These are phyloP conservation scores for Troides oblongomaculatus DNA, from an alignment of 2,888 invertebrate genomes.

Conservation along the genomic window DNA sequence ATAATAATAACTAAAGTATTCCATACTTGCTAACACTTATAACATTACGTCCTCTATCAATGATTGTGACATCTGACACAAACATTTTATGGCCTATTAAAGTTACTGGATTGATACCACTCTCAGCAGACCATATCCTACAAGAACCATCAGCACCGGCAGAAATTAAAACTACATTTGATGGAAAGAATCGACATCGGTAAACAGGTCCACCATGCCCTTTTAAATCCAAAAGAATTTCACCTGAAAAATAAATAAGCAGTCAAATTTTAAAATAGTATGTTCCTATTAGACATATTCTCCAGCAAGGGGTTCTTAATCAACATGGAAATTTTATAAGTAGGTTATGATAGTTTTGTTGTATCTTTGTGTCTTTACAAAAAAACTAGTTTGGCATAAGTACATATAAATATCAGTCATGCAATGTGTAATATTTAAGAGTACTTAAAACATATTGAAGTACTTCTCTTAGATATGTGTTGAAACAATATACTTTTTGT, in stretches of 20 bases:
- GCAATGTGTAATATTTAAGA: no score
- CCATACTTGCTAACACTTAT: constrained; percentile 83
- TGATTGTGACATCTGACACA: constrained; percentile 80
- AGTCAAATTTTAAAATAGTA: constrained; percentile 29
- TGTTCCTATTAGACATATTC: no score
- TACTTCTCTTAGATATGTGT: no score
- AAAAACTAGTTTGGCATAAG: no score
- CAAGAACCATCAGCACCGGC: constrained; percentile 85
- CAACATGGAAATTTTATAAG: no score
- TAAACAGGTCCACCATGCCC: constrained; percentile 86
- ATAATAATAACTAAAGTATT: constrained; percentile 6
- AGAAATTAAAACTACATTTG: constrained; percentile 83
- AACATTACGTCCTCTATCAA: constrained; percentile 85
- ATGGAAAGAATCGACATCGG: constrained; percentile 85
- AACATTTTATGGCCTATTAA: constrained; percentile 84
- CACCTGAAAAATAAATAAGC: constrained; percentile 60
- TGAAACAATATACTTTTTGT: no score
- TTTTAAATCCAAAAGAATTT: constrained; percentile 68
- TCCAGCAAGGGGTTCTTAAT: no score
- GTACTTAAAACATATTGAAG: no score
- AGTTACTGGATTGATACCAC: constrained; percentile 83
- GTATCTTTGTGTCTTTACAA: no score
- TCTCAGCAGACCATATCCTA: constrained; percentile 85
- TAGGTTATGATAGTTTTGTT: no score
- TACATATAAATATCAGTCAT: no score